A percentile compares a stretch with the other conserved stretches of the same genome.
phyloP scores from a whole-genome alignment of 2,888 invertebrate species.

The Lithosia quadra region DNA sequence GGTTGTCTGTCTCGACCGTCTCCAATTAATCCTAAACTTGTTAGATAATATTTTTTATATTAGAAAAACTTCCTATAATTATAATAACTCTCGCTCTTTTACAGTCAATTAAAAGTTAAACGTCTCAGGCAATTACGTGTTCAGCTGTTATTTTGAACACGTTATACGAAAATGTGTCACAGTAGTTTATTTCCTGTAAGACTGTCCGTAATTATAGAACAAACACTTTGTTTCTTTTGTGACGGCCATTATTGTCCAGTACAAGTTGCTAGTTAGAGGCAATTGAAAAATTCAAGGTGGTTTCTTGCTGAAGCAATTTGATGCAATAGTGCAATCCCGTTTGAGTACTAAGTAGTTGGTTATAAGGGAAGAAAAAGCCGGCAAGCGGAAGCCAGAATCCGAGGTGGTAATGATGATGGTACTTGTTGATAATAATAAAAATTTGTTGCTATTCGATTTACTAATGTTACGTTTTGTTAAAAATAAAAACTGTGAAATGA shows the following conservation, averaged over 20 bases:
- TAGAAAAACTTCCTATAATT: too few relatives aligned
- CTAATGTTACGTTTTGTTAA: too few relatives aligned
- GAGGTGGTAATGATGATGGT: background rate
- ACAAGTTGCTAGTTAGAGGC: constrained; percentile 38
- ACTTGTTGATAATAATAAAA: background rate
- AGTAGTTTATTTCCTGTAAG: constrained; percentile 7
- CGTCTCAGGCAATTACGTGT: background rate
- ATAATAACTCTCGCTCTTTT: background rate
- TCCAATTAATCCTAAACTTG: too few relatives aligned
- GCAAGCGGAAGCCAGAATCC: background rate
- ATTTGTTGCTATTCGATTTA: background rate
- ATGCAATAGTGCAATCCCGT: background rate
- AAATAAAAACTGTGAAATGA: too few relatives aligned
- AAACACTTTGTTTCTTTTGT: constrained; percentile 37
- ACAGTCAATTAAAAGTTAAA: background rate
- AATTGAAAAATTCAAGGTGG: constrained; percentile 27
- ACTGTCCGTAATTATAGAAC: constrained; percentile 36
- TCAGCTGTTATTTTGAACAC: background rate
- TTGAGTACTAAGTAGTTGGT: background rate
- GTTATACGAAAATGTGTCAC: constrained; percentile 3
- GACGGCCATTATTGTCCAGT: constrained; percentile 36
- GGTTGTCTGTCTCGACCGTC: too few relatives aligned
- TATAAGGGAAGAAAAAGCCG: background rate
- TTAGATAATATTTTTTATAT: too few relatives aligned
- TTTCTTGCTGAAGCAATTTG: background rate